Evolutionary conservation across 2,113 vertebrate genomes (phyloP).

Genomic region (Dolichallabes microphthalmus): DNA sequence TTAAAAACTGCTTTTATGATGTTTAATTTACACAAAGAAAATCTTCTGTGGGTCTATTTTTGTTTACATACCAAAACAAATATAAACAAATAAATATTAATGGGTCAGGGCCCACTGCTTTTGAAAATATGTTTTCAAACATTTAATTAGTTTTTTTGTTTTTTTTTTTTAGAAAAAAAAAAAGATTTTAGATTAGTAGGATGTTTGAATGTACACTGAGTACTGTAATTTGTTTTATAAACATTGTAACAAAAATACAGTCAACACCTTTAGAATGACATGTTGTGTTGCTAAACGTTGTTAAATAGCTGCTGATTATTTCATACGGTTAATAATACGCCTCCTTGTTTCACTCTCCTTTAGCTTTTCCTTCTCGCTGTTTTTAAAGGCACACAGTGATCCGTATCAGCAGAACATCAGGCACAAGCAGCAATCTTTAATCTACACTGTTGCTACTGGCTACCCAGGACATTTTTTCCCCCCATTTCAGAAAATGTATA

Average conservation of each 20-base stretch:
- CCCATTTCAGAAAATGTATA: neutral
- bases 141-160: too few relatives aligned
- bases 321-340: too few relatives aligned
- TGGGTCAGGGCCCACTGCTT: too few relatives aligned
- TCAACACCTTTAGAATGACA: neutral
- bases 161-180: too few relatives aligned
- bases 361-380: neutral
- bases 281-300: neutral
- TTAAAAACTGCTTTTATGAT: too few relatives aligned
- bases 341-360: neutral
- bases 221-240: neutral
- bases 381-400: neutral
- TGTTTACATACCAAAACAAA: too few relatives aligned
- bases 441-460: neutral
- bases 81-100: too few relatives aligned
- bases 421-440: neutral
- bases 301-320: conserved; percentile 3
- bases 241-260: neutral
- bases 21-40: too few relatives aligned
- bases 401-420: neutral
- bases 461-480: neutral
- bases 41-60: too few relatives aligned
- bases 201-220: neutral
- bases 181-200: too few relatives aligned
- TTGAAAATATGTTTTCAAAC: too few relatives aligned